Evolutionary conservation across 2,888 invertebrate genomes (phyloP), one percentile per base, ranked within the genome.

Genomic region (Perizoma flavofasciatum): DNA sequence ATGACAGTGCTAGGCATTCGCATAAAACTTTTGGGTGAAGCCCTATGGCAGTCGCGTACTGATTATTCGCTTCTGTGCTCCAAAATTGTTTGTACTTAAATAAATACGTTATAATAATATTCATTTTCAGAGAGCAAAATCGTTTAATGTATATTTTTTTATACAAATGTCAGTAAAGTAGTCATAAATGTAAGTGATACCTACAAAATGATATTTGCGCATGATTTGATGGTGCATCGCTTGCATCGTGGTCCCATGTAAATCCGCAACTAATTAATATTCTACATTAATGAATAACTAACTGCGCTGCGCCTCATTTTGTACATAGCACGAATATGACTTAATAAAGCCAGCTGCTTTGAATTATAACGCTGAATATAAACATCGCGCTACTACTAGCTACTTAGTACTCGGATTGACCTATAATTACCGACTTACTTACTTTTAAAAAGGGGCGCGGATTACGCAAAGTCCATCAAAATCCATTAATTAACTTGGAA

Each of bases 241-340:
- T 47, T 68, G 53, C 57, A 56, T 58, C 69, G 79, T 77, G 76
- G 74, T 70, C 74, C 78, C 70, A 71, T 82, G 85, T 83, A 83
- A 82, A 83, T 84, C 84, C 86, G 86, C 82, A 85, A 83, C 85
- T 87, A 86, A 89, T 89, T 89, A 89, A 88, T 88, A 89, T 87
- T 87, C 81, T 83, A 86, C 85, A 71, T 75, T 79, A 83, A 85
- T 87, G 81, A 87, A 81, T 86, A 82, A 88, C 84, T 86, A 82
- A 88, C 84, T 87, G 86, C 85, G 85, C 69, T 83, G 83, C 83
- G 75, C 75, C 70, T 71, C 72, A 63, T 72, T 66, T 69, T 71
- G 68, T 70, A 73, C 64, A 71, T 66, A 72, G 51, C 63, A 59
- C 53, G 71, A 77, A 72, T 71, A 71, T 70, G 69, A 70, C 73